Base-by-base conservation (phyloP, 2,888 invertebrate genomes). In the Atherix ibis region DNA sequence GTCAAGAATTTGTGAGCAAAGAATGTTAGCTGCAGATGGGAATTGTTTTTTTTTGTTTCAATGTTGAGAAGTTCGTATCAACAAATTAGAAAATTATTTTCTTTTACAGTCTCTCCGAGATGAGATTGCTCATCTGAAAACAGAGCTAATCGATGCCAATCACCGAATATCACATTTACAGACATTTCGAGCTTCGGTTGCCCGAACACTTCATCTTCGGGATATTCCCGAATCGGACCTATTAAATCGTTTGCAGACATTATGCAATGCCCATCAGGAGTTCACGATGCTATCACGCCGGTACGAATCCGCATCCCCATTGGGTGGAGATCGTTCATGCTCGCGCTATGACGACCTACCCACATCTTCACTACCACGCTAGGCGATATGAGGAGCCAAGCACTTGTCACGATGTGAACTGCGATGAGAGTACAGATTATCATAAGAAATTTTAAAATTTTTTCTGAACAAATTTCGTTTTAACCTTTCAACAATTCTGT, bases 231-330 rank as follows among this genome's bases (percentile, higher is more conserved):
- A 82, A 63, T 76, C 78, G 48, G 81, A 81, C 60, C 68, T 81
- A 49, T 68, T 81, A 37, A 74, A 78, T 22, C 71, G 83, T 1
- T 65, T 87, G 17, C 84, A 85, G 57, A 84, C 84, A 54, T 63
- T 87, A 44, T 80, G 84, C 32, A 79, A 83, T 44, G 85, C 85
- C 0, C 84, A 87, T 56, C 79, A 84, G 48, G 87, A 87, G 62
- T 87, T 85, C 54, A 83, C 85, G 0, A 59, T 82, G 47, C 74
- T 87, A 4, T 85, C 85, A 4, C 68, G 83, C 5, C 70, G 84
- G 46, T 77, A 73, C 49, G 76, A 77, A 41, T 51, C 58, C 4
- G 53, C 55, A 3, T 59, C 61, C 1, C 60, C 61, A 0, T 49
- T 58, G 2, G 58, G 52, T 1, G 29, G 24, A 13, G 59, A 61